phyloP scores from a whole-genome alignment of 2,888 invertebrate species.

The Patella depressa region DNA sequence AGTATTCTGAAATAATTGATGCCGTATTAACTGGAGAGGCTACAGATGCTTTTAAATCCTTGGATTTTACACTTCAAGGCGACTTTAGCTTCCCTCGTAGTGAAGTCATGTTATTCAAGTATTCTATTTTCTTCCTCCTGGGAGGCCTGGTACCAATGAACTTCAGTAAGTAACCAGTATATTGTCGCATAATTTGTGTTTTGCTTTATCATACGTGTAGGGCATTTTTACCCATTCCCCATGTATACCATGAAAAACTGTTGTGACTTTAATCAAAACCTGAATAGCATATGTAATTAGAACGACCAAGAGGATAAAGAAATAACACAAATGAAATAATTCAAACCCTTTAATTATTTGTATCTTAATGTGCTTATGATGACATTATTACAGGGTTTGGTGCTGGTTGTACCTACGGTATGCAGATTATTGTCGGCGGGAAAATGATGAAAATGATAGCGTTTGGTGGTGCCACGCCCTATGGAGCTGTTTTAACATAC shows the following conservation, averaged over 20 bases:
- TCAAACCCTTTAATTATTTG: background rate
- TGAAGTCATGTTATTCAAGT: conserved; percentile 40
- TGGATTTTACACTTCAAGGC: conserved; percentile 50
- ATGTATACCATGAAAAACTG: too few species aligned
- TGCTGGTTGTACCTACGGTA: conserved; percentile 47
- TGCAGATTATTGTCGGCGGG: conserved; percentile 42
- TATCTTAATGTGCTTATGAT: background rate
- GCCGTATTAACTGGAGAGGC: conserved; percentile 35
- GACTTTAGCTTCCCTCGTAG: conserved; percentile 43
- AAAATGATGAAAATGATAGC: conserved; percentile 43
- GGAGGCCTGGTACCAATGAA: conserved; percentile 49
- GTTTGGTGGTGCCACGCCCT: conserved; percentile 38
- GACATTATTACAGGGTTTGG: conserved; percentile 38
- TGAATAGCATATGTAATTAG: too few species aligned
- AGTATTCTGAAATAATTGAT: conserved; percentile 51
- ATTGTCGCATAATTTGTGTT: too few species aligned
- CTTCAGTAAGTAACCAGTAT: conserved; percentile 33
- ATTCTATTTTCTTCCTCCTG: conserved; percentile 36
- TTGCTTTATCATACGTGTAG: too few species aligned
- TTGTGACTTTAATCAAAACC: too few species aligned
- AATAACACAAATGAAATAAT: too few species aligned
- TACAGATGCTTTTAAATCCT: conserved; percentile 43
- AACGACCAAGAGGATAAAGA: too few species aligned
- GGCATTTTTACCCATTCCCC: too few species aligned
- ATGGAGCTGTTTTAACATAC: conserved; percentile 39